These are phyloP conservation scores for Porites lutea DNA, from an alignment of 64 coral and sea anemone species.

Conservation along the genomic window DNA sequence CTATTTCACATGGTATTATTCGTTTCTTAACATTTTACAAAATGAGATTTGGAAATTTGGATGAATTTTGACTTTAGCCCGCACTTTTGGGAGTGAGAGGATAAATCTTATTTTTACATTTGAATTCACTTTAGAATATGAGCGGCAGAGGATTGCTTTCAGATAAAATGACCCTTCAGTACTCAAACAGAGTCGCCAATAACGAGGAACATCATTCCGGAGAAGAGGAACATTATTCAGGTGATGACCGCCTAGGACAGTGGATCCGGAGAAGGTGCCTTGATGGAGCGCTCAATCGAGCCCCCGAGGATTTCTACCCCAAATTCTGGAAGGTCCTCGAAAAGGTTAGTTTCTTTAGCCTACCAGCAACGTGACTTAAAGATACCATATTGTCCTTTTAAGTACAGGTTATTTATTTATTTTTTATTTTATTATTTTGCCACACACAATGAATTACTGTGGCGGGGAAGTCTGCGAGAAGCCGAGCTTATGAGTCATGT, in stretches of 20 bases:
- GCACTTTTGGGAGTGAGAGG: too few species aligned
- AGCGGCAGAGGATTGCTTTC: constrained; percentile 29
- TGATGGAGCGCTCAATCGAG: constrained; percentile 96
- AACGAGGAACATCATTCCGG: too few species aligned
- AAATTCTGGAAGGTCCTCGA: constrained; percentile 95
- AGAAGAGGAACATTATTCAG: constrained; percentile 58
- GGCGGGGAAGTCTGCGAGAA: too few species aligned
- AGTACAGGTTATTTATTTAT: too few species aligned
- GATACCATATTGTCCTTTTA: too few species aligned
- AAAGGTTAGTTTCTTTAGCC: constrained; percentile 46
- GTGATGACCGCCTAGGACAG: constrained; percentile 79
- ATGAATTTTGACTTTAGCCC: too few species aligned
- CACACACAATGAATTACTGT: too few species aligned
- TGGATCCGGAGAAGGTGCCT: constrained; percentile 95
- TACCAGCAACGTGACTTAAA: neutral
- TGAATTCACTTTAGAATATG: constrained; percentile 12
- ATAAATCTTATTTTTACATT: neutral
- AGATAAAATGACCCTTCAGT: constrained; percentile 10
- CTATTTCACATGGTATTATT: too few species aligned
- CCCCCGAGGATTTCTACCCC: constrained; percentile 95
- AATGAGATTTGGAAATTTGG: too few species aligned
- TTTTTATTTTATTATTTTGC: too few species aligned
- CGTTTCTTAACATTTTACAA: too few species aligned
- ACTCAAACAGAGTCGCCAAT: constrained; percentile 42
- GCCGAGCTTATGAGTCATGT: too few species aligned